A percentile compares a stretch with the other conserved stretches of the same genome.
phyloP scores from a whole-genome alignment of 2,888 invertebrate species.

The Drosophila robusta region DNA sequence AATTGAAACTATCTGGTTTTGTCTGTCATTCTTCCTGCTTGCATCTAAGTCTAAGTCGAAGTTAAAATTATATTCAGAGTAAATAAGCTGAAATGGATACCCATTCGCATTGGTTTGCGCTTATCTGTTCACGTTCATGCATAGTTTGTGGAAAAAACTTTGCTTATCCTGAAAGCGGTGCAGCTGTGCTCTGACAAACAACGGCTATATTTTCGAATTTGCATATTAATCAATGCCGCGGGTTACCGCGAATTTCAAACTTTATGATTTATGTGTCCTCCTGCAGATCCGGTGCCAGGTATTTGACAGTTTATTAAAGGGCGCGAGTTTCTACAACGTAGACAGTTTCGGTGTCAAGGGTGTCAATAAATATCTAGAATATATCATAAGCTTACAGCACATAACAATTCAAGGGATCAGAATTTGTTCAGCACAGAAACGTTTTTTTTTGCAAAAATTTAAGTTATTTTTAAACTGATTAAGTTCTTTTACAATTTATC shows the following conservation, averaged over 20 bases:
- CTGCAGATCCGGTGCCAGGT: neutral
- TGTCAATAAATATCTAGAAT: neutral
- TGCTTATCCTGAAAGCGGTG: constrained; percentile 1
- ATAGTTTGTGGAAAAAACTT: constrained; percentile 15
- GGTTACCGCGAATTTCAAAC: constrained; percentile 6
- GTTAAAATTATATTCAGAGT: neutral
- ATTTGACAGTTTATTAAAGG: constrained; percentile 15
- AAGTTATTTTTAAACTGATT: no score
- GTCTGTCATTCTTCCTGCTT: no score
- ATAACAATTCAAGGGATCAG: neutral
- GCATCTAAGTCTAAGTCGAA: no score
- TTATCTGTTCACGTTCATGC: constrained; percentile 6
- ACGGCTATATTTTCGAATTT: constrained; percentile 14
- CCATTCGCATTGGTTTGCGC: neutral
- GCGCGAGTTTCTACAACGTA: neutral
- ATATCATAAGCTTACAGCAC: neutral
- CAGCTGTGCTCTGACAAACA: constrained; percentile 9
- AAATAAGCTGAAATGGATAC: neutral
- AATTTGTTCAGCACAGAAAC: no score
- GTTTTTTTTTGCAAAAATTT: no score
- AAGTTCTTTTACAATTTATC: no score
- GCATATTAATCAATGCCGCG: constrained; percentile 20
- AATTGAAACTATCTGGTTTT: no score
- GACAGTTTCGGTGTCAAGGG: neutral
- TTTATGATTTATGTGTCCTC: neutral